A percentile compares a stretch with the other conserved stretches of the same genome.
Conservation (phyloP, 2,797 vertebrate species). For the Phoeniculus purpureus region DNA sequence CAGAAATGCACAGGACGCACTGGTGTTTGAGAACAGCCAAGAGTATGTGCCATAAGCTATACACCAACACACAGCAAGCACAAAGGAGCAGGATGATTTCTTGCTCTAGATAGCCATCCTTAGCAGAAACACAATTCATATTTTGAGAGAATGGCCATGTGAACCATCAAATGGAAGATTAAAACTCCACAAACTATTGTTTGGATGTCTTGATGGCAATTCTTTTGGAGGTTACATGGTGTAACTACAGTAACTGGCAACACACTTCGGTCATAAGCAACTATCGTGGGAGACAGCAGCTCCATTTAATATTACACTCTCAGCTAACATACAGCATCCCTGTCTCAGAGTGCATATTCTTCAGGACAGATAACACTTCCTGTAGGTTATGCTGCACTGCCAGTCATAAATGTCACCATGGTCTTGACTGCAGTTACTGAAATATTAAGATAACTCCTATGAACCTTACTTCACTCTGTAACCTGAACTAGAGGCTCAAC, state of each 20-base stretch:
- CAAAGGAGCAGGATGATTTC: constrained; percentile 10
- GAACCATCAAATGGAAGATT: neutral
- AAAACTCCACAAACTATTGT: constrained; percentile 20
- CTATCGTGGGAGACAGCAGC: neutral
- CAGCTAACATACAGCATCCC: neutral
- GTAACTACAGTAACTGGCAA: constrained; percentile 7
- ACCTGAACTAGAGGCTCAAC: neutral
- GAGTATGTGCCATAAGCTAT: neutral
- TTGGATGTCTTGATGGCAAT: constrained; percentile 10
- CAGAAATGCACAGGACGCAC: neutral
- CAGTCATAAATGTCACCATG: neutral
- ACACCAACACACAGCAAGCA: neutral
- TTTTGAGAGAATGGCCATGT: neutral
- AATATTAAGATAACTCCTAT: constrained; percentile 1
- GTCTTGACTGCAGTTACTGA: neutral
- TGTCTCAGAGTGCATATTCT: neutral
- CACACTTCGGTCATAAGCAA: neutral
- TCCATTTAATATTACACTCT: constrained; percentile 1
- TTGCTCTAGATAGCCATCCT: neutral
- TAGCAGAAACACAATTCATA: neutral
- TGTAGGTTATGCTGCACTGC: neutral
- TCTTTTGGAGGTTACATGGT: neutral
- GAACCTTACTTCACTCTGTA: neutral
- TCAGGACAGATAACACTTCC: neutral
- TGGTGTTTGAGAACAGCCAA: neutral